Evolutionary conservation across 2,113 vertebrate species (phyloP).

Genomic region (Columba livia): DNA sequence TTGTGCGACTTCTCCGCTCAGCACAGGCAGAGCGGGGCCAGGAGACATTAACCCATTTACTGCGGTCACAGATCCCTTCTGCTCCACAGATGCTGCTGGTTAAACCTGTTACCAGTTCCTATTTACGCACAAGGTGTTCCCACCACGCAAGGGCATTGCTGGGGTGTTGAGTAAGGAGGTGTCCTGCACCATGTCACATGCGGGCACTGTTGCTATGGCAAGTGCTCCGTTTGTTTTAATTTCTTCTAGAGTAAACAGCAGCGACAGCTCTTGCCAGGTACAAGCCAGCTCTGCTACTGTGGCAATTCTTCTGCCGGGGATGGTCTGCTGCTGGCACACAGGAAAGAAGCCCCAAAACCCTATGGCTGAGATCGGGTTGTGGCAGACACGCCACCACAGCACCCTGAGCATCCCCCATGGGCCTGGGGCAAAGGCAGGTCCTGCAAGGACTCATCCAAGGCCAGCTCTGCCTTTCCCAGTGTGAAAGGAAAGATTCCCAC

Average conservation of each 20-base stretch:
- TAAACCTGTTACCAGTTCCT: constrained; percentile 19
- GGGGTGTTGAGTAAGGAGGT: not conserved
- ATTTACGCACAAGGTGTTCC: not conserved
- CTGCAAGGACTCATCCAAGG: not conserved
- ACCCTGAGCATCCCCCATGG: not conserved
- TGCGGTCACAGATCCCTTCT: not conserved
- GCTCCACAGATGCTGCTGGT: not conserved
- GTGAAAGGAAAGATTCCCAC: not conserved
- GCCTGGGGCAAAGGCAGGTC: not conserved
- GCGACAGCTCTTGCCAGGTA: not conserved
- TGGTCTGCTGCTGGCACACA: not conserved
- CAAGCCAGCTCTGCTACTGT: not conserved
- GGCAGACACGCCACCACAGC: not conserved
- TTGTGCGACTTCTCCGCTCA: not conserved
- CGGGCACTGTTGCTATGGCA: not conserved
- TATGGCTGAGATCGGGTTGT: not conserved
- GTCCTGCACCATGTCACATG: not conserved
- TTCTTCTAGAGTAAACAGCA: constrained; percentile 53
- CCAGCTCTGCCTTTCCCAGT: not conserved
- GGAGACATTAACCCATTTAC: not conserved
- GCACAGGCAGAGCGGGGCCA: not conserved
- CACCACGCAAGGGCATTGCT: not conserved
- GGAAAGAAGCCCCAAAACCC: not conserved
- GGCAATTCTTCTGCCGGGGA: not conserved
- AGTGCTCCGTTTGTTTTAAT: constrained; percentile 43